phyloP scores from a whole-genome alignment of 2,888 invertebrate genomes.

The Hirudinaria manillensis region DNA sequence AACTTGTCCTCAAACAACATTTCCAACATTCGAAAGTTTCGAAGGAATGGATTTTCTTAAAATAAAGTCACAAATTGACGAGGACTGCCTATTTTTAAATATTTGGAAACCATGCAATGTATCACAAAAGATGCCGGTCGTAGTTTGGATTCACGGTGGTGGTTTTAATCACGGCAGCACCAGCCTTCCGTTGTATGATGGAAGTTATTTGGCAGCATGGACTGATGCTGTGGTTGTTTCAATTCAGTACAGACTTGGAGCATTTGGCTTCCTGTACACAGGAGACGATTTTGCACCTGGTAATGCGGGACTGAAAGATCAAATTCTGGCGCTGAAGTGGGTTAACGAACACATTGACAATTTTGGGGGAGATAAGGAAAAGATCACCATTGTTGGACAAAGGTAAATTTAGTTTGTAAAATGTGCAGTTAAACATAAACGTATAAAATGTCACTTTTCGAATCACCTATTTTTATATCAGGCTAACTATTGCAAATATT shows the following conservation, averaged over 20 bases:
- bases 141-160: slow-evolving; percentile 90
- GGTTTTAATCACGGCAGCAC: slow-evolving; percentile 88
- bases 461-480: too few species aligned
- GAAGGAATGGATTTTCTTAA: neutral
- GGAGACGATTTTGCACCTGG: slow-evolving; percentile 75
- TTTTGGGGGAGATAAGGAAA: slow-evolving; percentile 46
- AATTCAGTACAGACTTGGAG: slow-evolving; percentile 68
- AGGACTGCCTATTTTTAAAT: slow-evolving; percentile 91
- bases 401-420: slow-evolving; percentile 35
- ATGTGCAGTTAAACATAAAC: neutral
- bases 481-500: too few species aligned
- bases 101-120: slow-evolving; percentile 75
- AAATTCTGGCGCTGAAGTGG: slow-evolving; percentile 86
- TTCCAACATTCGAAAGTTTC: neutral
- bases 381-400: slow-evolving; percentile 46
- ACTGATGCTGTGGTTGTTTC: slow-evolving; percentile 88
- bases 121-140: slow-evolving; percentile 61
- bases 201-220: slow-evolving; percentile 71
- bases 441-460: too few species aligned
- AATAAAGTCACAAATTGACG: slow-evolving; percentile 70
- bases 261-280: slow-evolving; percentile 72
- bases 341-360: slow-evolving; percentile 75
- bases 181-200: slow-evolving; percentile 60
- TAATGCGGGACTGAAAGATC: slow-evolving; percentile 88
- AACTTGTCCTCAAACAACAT: neutral